Percentiles rank a stretch among this genome's conserved stretches.
These are phyloP conservation scores for Cephus runcator DNA, from an alignment of 2,888 invertebrate genomes.

Conservation along the genomic window DNA sequence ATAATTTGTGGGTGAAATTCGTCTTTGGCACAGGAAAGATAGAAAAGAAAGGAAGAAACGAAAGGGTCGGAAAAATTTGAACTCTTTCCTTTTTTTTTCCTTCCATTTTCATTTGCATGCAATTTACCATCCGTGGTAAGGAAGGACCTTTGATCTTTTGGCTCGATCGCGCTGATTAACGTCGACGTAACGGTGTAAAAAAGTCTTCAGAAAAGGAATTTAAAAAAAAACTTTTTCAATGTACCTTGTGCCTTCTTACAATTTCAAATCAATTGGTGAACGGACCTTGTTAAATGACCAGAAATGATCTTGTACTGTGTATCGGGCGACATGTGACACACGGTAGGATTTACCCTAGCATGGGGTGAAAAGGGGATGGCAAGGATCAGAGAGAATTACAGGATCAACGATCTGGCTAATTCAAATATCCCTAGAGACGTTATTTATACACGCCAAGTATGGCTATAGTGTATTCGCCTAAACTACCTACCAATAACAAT, in stretches of 20 bases:
- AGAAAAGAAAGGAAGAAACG: slow-evolving; percentile 24
- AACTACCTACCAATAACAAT: neutral
- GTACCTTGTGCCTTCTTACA: neutral
- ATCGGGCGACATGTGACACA: slow-evolving; percentile 39
- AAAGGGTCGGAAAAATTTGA: slow-evolving; percentile 32
- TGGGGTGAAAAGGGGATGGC: slow-evolving; percentile 7
- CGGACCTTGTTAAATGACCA: slow-evolving; percentile 33
- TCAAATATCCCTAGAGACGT: slow-evolving; percentile 16
- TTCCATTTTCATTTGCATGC: slow-evolving; percentile 49
- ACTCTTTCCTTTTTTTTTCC: slow-evolving; percentile 35
- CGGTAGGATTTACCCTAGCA: neutral
- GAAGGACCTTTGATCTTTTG: slow-evolving; percentile 40
- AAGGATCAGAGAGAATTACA: slow-evolving; percentile 6
- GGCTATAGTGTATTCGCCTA: neutral
- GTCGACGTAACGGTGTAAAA: neutral
- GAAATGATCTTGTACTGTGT: slow-evolving; percentile 24
- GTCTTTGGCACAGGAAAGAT: slow-evolving; percentile 47
- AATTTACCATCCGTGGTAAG: slow-evolving; percentile 22
- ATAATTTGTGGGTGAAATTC: slow-evolving; percentile 52
- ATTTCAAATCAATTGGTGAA: slow-evolving; percentile 35
- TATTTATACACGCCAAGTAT: neutral
- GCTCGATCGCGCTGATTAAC: neutral
- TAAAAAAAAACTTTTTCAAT: neutral
- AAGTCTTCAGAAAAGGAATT: neutral
- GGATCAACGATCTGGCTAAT: slow-evolving; percentile 19